phyloP scores from a whole-genome alignment of 1,140 invertebrate species.

The Thaumatotibia leucotreta region DNA sequence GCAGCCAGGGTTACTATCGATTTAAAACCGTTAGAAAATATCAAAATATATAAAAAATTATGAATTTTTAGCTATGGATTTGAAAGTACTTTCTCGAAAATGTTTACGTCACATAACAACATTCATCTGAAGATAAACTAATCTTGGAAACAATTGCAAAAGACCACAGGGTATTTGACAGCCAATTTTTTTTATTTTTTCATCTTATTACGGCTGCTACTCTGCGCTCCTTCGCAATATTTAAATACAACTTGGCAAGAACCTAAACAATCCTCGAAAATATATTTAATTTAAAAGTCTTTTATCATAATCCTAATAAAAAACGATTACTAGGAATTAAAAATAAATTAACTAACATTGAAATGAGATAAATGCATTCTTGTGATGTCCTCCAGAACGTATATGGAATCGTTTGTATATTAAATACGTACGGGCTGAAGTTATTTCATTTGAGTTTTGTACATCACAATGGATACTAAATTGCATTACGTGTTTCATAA shows the following conservation, averaged over 20 bases:
- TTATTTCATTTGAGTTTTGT: background rate
- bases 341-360: constrained; percentile 13
- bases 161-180: background rate
- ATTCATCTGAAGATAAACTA: background rate
- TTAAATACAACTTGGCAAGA: constrained; percentile 56
- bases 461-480: background rate
- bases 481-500: background rate
- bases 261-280: constrained; percentile 46
- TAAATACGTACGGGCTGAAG: background rate
- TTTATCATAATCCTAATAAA: constrained; percentile 9
- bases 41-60: background rate
- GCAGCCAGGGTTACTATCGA: no score
- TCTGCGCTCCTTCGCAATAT: constrained; percentile 16
- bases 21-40: no score
- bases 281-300: constrained; percentile 25
- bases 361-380: constrained; percentile 20
- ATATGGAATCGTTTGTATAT: background rate
- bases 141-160: background rate
- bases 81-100: no score
- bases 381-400: background rate
- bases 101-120: background rate
- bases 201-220: constrained; percentile 15
- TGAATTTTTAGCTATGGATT: no score
- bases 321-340: background rate
- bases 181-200: constrained; percentile 25